phyloP scores from a whole-genome alignment of 1,140 invertebrate genomes.

The Theocolax elegans region DNA sequence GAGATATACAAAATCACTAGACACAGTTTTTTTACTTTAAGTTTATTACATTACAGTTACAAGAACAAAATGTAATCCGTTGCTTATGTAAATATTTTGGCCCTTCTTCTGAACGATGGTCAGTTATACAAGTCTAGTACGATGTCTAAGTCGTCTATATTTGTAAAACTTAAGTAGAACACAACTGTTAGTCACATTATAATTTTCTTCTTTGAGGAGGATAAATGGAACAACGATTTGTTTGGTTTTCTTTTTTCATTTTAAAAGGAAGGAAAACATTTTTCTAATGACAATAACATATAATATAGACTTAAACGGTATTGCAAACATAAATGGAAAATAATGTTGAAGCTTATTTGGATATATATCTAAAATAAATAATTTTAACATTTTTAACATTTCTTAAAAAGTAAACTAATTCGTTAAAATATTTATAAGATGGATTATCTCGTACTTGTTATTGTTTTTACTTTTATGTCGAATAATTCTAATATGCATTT shows the following conservation, averaged over 20 bases:
- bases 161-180: neutral
- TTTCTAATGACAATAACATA: neutral
- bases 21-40: slow-evolving; percentile 28
- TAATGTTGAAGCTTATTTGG: neutral
- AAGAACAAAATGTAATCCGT: slow-evolving; percentile 13
- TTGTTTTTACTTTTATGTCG: neutral
- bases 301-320: no score
- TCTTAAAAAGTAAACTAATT: neutral
- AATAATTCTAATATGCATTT: no score
- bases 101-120: neutral
- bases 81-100: neutral
- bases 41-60: slow-evolving; percentile 35
- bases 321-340: slow-evolving; percentile 16
- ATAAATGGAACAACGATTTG: no score
- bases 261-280: neutral
- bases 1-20: slow-evolving; percentile 29
- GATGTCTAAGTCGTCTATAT: neutral
- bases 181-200: neutral
- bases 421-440: slow-evolving; percentile 14
- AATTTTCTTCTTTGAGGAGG: neutral
- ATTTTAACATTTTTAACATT: slow-evolving; percentile 1
- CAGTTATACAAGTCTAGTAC: neutral
- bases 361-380: neutral
- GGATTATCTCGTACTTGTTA: neutral
- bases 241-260: neutral